Percentiles rank a stretch among this genome's conserved stretches.
These are phyloP conservation scores for Tetragonula carbonaria DNA, from an alignment of 2,888 invertebrate species.

Conservation along the genomic window DNA sequence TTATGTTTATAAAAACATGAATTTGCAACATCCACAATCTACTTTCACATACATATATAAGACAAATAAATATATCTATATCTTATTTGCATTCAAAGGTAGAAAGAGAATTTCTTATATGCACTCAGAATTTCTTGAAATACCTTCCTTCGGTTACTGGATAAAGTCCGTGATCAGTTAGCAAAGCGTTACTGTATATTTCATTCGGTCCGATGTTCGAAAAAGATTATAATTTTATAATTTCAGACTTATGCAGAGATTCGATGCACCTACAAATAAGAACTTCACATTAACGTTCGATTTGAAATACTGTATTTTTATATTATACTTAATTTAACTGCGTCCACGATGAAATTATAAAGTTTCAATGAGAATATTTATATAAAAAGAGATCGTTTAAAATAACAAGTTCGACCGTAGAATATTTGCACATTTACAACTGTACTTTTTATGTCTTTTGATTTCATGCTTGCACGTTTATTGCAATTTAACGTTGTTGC, in stretches of 20 bases:
- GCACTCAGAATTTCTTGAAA: background rate
- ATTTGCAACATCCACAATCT: background rate
- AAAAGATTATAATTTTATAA: background rate
- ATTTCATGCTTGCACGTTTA: background rate
- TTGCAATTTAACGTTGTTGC: background rate
- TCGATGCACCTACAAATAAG: background rate
- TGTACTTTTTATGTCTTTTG: slow-evolving; percentile 5
- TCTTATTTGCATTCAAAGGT: background rate
- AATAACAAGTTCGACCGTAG: background rate
- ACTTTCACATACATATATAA: background rate
- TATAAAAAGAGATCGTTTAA: background rate
- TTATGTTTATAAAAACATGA: background rate
- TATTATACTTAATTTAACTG: background rate
- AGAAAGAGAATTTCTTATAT: background rate
- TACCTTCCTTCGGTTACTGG: background rate
- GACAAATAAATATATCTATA: background rate
- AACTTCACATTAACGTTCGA: background rate
- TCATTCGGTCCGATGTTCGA: background rate
- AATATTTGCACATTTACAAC: background rate
- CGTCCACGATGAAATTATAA: slow-evolving; percentile 5
- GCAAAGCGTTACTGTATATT: background rate
- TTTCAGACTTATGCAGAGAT: background rate
- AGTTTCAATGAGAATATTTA: slow-evolving; percentile 3
- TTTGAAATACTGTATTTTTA: background rate
- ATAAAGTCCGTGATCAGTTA: background rate